Base-by-base conservation (phyloP, 2,888 invertebrate species). In the Cantharis rufa region DNA sequence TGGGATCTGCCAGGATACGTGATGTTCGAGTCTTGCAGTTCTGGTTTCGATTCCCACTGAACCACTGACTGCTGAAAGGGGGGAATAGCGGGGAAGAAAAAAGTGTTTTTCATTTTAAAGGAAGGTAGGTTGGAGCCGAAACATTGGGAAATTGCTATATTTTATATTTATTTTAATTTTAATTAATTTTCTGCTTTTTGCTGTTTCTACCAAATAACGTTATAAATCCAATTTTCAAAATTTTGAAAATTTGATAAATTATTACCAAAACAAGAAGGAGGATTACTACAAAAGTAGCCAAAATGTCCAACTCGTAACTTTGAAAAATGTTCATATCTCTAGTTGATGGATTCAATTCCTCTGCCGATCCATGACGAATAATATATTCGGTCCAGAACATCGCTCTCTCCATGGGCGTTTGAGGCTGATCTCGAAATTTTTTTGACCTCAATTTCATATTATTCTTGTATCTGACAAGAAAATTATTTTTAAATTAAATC, bases 301-400 rank as follows among this genome's bases (percentile, higher is more conserved):
- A 13, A 66, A 66, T 66, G 3, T 66, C 64, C n/a, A 21, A 21
- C 3, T 66, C 64, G 1, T 21, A 16, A 21, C 64, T 21, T 16
- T 66, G 16, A 66, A 66, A 79, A n/a, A 71, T 64, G 1, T 74
- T 61, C 75, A 81, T 76, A 69, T 79, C 61, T 72, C 75, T 69
- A 10, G 75, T 63, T 15, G 78, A 74, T 0, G 75, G 32, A 11
- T 72, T 64, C 27, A 81, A 74, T 48, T 79, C 72, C 61, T 75
- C 66, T 9, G 78, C 76, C 21, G 78, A 73, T 64, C 71, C 73
- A 32, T 81, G 69, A 15, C 80, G 77, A n/a, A 79, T 13, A 5
- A 75, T 28, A 61, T 80, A 80, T 66, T 81, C 81, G 13, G 78
- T 68, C 81, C 81, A 81, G 70, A 78, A 81, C 1, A 80, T 62